These are phyloP conservation scores for Oreotrochilus melanogaster DNA, from an alignment of 2,113 vertebrate species.

Conservation along the genomic window DNA sequence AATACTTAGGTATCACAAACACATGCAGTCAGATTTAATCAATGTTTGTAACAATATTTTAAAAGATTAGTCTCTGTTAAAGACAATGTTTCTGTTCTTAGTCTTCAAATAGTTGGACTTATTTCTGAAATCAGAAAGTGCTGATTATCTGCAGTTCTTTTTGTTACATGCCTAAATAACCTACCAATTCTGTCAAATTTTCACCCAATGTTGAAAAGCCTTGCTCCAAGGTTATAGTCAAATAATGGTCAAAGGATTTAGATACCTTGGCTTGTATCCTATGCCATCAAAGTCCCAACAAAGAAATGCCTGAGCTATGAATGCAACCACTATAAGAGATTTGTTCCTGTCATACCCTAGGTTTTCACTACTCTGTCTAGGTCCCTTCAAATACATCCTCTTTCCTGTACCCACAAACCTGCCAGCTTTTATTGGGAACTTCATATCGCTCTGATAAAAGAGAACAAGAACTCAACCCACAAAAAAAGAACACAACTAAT, in stretches of 20 bases:
- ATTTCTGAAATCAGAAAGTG: background rate
- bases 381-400: background rate
- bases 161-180: background rate
- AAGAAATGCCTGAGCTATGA: background rate
- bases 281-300: background rate
- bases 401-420: fast-evolving
- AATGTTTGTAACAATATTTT: background rate
- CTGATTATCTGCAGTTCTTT: background rate
- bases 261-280: background rate
- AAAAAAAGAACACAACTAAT: background rate
- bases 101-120: background rate
- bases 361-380: background rate
- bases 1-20: background rate
- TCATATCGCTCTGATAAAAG: background rate
- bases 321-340: background rate
- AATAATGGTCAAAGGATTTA: background rate
- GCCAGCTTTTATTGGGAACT: background rate
- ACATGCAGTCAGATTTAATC: background rate
- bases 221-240: background rate
- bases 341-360: fast-evolving
- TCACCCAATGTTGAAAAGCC: background rate
- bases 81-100: background rate
- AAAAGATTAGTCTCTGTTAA: background rate
- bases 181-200: constrained; percentile 12
- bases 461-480: background rate